These are phyloP conservation scores for Drosophila serrata DNA, from an alignment of 1,140 invertebrate genomes.

Conservation along the genomic window DNA sequence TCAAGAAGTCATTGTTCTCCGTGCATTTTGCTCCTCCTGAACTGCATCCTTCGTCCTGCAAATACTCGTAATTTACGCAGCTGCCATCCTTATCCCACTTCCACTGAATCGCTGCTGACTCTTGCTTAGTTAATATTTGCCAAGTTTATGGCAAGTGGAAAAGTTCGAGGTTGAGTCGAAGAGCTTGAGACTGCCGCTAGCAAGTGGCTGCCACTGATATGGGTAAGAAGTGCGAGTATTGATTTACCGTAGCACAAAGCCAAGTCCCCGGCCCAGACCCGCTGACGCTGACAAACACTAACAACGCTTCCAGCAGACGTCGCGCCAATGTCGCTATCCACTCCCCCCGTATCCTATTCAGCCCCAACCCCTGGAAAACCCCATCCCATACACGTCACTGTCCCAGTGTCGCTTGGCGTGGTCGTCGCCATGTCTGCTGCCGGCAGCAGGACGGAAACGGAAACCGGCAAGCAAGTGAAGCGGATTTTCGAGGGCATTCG, in stretches of 20 bases:
- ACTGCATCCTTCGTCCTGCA: conserved; percentile 13
- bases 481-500: not conserved
- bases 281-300: conserved; percentile 58
- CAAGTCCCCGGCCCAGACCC: conserved; percentile 55
- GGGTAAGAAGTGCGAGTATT: conserved; percentile 59
- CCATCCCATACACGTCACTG: conserved; percentile 4
- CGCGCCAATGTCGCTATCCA: conserved; percentile 47
- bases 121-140: conserved; percentile 74
- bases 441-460: conserved; percentile 70
- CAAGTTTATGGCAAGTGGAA: conserved; percentile 60
- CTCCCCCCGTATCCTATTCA: not conserved
- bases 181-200: conserved; percentile 12
- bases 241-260: conserved; percentile 64
- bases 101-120: conserved; percentile 46
- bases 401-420: conserved; percentile 5
- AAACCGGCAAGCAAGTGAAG: conserved; percentile 53
- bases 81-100: conserved; percentile 11
- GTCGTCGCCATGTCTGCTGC: conserved; percentile 56
- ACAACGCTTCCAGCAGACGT: conserved; percentile 51
- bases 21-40: conserved; percentile 9
- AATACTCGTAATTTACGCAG: conserved; percentile 42
- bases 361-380: not conserved
- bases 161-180: conserved; percentile 42
- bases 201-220: conserved; percentile 66
- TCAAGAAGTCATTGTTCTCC: conserved; percentile 29